Percentiles rank a stretch among this genome's conserved stretches.
These are phyloP conservation scores for Anastrepha obliqua DNA, from an alignment of 1,140 invertebrate genomes.

Conservation along the genomic window DNA sequence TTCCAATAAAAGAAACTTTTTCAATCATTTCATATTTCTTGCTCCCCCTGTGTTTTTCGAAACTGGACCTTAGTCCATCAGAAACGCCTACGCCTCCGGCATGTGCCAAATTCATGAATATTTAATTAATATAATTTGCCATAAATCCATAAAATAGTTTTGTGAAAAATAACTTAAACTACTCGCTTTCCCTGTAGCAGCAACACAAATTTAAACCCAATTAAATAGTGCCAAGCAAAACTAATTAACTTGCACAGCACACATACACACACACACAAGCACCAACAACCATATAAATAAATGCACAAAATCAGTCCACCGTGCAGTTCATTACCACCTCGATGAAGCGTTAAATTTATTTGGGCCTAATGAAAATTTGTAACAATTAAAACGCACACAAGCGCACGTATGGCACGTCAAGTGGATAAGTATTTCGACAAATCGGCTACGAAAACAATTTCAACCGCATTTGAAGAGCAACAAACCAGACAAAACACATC, in stretches of 20 bases:
- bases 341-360: constrained; percentile 48
- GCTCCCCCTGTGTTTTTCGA: no score
- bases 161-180: no score
- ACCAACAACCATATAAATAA: background rate
- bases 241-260: constrained; percentile 6
- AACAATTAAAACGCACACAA: constrained; percentile 33
- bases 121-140: no score
- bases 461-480: constrained; percentile 44
- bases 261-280: background rate
- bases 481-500: constrained; percentile 27
- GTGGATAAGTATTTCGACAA: background rate
- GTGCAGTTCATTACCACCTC: constrained; percentile 21
- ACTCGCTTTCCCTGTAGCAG: no score
- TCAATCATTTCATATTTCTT: no score
- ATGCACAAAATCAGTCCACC: background rate
- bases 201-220: background rate
- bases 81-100: no score
- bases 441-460: constrained; percentile 27
- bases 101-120: no score
- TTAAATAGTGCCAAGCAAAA: background rate
- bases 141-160: no score
- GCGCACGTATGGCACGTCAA: no score
- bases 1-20: no score
- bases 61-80: no score
- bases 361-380: background rate